A percentile compares a stretch with the other conserved stretches of the same genome.
Conservation (phyloP, 2,888 invertebrate genomes). For the Stenchaetothrips biformis region DNA sequence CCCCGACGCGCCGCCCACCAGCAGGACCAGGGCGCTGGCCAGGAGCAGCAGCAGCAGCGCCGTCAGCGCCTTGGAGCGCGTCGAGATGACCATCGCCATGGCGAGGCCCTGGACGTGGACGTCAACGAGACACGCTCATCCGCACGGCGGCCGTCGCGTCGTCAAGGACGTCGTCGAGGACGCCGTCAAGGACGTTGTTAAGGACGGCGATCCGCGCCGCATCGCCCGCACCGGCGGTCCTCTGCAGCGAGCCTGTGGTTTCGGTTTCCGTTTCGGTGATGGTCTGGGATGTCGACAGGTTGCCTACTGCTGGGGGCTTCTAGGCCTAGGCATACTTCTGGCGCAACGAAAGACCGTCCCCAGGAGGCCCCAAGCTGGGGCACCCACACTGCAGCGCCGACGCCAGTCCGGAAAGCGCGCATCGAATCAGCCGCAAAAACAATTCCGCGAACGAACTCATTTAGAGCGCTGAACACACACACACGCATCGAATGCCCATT, state of each 20-base stretch:
- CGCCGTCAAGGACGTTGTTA: background rate
- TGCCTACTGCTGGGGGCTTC: background rate
- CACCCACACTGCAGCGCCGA: too few species aligned
- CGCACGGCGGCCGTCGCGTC: background rate
- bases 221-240: too few species aligned
- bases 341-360: too few species aligned
- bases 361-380: too few species aligned
- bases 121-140: too few species aligned
- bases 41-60: conserved; percentile 21
- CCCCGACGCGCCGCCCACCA: conserved; percentile 12
- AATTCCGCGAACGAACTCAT: too few species aligned
- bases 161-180: background rate
- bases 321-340: too few species aligned
- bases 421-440: too few species aligned
- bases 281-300: background rate
- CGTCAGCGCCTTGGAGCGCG: conserved; percentile 29
- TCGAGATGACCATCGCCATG: conserved; percentile 29
- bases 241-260: background rate
- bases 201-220: background rate
- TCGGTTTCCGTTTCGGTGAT: background rate
- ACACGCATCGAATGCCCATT: too few species aligned
- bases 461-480: too few species aligned
- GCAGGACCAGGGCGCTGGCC: conserved; percentile 6
- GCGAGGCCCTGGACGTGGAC: background rate
- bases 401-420: too few species aligned